These are phyloP conservation scores for Dendroctonus valens DNA, from an alignment of 1,140 invertebrate genomes.

Conservation along the genomic window DNA sequence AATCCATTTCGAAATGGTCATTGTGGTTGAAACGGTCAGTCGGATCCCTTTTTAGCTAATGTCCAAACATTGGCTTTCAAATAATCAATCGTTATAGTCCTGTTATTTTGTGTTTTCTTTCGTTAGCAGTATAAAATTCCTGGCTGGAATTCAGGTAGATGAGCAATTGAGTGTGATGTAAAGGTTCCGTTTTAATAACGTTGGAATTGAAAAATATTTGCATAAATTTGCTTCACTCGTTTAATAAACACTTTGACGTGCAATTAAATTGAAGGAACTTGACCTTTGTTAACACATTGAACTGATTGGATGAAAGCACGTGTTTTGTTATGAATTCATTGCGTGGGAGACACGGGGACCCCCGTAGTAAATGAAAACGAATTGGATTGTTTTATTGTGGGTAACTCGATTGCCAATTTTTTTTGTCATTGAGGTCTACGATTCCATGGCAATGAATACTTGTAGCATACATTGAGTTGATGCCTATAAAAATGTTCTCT, in stretches of 20 bases:
- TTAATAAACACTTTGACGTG: constrained; percentile 28
- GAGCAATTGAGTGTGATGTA: too few species aligned
- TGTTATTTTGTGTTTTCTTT: too few species aligned
- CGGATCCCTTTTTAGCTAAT: too few species aligned
- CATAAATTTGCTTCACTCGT: constrained; percentile 33
- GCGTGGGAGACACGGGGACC: constrained; percentile 23
- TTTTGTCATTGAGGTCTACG: neutral
- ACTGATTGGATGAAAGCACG: constrained; percentile 38
- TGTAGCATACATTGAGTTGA: neutral
- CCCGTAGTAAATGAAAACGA: constrained; percentile 12
- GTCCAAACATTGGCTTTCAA: too few species aligned
- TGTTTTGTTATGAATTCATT: constrained; percentile 36
- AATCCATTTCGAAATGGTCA: too few species aligned
- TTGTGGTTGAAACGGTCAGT: too few species aligned
- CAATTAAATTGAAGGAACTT: constrained; percentile 34
- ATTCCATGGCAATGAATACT: neutral
- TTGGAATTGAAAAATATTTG: constrained; percentile 6
- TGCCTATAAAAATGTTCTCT: neutral
- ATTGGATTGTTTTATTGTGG: constrained; percentile 14
- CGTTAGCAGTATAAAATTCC: too few species aligned
- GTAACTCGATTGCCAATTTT: constrained; percentile 10
- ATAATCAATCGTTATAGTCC: too few species aligned
- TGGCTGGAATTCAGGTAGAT: too few species aligned
- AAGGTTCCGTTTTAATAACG: too few species aligned
- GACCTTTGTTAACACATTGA: constrained; percentile 38